These are phyloP conservation scores for Tragelaphus scriptus DNA, from an alignment of 2,113 vertebrate genomes.

Conservation along the genomic window DNA sequence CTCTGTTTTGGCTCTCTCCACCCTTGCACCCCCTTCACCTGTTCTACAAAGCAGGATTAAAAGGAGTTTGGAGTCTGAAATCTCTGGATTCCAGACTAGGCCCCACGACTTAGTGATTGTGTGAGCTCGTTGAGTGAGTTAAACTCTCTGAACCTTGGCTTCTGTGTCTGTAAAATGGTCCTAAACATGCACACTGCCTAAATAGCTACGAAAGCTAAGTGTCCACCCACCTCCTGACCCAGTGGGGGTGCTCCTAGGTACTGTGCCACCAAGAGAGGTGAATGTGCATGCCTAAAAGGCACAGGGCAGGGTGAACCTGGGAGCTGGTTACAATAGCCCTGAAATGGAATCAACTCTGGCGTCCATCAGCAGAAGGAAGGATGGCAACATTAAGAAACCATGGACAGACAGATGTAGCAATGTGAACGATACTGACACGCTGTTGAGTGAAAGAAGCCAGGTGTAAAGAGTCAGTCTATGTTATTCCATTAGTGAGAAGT, in stretches of 20 bases:
- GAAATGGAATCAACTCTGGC: background rate
- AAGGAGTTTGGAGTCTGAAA: background rate
- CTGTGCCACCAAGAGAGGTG: background rate
- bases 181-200: background rate
- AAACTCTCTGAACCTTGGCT: background rate
- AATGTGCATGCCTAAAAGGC: accelerated
- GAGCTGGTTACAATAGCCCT: background rate
- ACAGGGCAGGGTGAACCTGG: background rate
- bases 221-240: background rate
- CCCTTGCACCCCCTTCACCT: background rate
- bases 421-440: background rate
- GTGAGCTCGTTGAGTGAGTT: background rate
- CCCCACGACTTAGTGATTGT: background rate
- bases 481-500: background rate
- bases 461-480: background rate
- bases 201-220: background rate
- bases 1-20: background rate
- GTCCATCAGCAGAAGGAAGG: background rate
- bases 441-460: background rate
- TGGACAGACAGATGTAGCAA: too few relatives aligned
- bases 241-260: background rate
- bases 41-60: background rate
- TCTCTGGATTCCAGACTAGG: background rate
- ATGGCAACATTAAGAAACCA: background rate
- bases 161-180: background rate